Evolutionary conservation across 2,797 vertebrate genomes (phyloP).

Genomic region (Sebastes kiyomatsui): DNA sequence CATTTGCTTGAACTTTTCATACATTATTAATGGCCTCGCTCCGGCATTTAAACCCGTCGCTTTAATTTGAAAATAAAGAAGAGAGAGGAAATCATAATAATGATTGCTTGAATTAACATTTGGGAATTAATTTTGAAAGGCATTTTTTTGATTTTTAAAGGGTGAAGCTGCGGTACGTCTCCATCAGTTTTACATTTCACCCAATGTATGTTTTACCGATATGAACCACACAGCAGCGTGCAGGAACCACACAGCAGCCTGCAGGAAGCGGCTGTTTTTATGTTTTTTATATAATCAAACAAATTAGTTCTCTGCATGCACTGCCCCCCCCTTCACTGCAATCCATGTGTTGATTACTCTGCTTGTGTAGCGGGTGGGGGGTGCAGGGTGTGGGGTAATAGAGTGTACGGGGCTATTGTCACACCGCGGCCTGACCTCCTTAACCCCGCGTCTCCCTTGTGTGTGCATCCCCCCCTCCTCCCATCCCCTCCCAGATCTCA

Average conservation of each 20-base stretch:
- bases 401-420: conserved; percentile 55
- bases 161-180: neutral
- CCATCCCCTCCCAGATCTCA: conserved; percentile 49
- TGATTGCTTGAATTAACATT: conserved; percentile 41
- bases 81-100: conserved; percentile 12
- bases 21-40: conserved; percentile 61
- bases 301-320: conserved; percentile 33
- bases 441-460: conserved; percentile 56
- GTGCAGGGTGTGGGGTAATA: conserved; percentile 33
- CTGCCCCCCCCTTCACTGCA: conserved; percentile 6
- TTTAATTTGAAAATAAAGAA: conserved; percentile 58
- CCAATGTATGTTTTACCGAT: neutral
- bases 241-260: neutral
- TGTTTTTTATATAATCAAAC: conserved; percentile 47
- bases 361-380: neutral
- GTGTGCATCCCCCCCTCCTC: conserved; percentile 25
- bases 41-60: conserved; percentile 48
- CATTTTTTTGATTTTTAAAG: neutral
- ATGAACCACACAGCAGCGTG: neutral
- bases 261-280: neutral
- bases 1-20: conserved; percentile 68
- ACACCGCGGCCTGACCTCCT: conserved; percentile 52
- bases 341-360: conserved; percentile 64
- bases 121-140: conserved; percentile 15
- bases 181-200: neutral